Percentiles rank a stretch among this genome's conserved stretches.
phyloP scores from a whole-genome alignment of 2,797 vertebrate species.

The Glyptemys insculpta region DNA sequence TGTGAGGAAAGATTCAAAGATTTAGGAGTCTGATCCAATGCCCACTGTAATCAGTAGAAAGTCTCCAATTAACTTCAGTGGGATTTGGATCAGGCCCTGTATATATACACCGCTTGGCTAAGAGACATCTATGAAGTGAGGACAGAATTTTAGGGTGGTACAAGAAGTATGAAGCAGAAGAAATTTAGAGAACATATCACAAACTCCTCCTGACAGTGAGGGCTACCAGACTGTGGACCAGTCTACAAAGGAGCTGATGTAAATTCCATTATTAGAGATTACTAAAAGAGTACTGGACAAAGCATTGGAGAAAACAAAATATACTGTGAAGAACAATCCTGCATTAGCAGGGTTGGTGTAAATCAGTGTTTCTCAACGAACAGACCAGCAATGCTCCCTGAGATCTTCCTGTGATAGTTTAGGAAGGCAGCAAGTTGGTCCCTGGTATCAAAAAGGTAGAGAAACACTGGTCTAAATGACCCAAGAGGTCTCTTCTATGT shows the following conservation, averaged over 20 bases:
- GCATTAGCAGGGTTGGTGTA: neutral
- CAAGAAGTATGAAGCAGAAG: neutral
- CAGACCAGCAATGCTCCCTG: neutral
- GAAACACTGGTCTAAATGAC: neutral
- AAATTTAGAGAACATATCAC: neutral
- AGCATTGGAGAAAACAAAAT: neutral
- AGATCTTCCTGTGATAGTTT: neutral
- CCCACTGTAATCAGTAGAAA: fast-evolving
- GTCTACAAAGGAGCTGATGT: neutral
- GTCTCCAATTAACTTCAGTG: neutral
- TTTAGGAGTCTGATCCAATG: neutral
- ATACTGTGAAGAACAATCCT: neutral
- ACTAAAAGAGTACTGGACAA: neutral
- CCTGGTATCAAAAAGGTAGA: neutral
- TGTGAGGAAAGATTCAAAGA: neutral
- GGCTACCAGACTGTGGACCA: neutral
- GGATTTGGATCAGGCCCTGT: neutral
- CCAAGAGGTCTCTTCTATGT: neutral
- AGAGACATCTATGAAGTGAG: neutral
- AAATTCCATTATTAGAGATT: neutral
- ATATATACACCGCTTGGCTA: neutral
- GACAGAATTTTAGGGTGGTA: neutral
- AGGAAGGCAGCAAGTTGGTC: neutral
- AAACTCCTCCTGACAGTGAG: neutral
- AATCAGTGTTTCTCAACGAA: neutral